Base-by-base conservation (phyloP, 2,888 invertebrate genomes). In the Eucera pruinosa region DNA sequence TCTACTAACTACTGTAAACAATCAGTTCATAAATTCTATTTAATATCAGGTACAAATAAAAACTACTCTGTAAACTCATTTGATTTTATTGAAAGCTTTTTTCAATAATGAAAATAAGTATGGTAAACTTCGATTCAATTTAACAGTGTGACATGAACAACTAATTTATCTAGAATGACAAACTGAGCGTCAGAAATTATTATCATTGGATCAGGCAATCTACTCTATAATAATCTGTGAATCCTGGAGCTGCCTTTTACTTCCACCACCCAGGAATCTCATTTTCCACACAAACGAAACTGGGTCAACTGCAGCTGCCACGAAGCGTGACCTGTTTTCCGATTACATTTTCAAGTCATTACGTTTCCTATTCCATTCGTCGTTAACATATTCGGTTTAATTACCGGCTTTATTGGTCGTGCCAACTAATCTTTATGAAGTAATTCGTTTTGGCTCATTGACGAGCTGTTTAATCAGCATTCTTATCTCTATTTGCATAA, bases 331-430 rank as follows among this genome's bases (percentile, higher is more conserved):
- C 78, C 72, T 45, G 66, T 45, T 75, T 79, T 58, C 55, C 81
- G 62, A 74, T 83, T 72, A 30, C 52, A 60, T 72, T 72, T 60
- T 67, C 65, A n/a, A 73, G 67, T 74, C 74, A 82, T 82, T 83
- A 68, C 81, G 18, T 50, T 64, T 65, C 68, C 54, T 57, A 60
- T 71, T 73, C 47, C 69, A 58, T 65, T 33, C 45, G 41, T 47
- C 58, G 45, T 66, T 78, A 68, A 68, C 76, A 65, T 73, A 70
- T 41, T 18, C 65, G 13, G 36, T 58, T 60, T 82, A 83, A 82
- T 80, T 61, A 47, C 54, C 33, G 30, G 43, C 62, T 80, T 47
- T 47, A 52, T 70, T 47, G 57, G 41, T 13, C 39, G 39, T 43
- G 45, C 43, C 54, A 39, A 52, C 36, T 45, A 60, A 39, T 52